phyloP scores from a whole-genome alignment of 1,140 invertebrate genomes.

The Oedothorax gibbosus region DNA sequence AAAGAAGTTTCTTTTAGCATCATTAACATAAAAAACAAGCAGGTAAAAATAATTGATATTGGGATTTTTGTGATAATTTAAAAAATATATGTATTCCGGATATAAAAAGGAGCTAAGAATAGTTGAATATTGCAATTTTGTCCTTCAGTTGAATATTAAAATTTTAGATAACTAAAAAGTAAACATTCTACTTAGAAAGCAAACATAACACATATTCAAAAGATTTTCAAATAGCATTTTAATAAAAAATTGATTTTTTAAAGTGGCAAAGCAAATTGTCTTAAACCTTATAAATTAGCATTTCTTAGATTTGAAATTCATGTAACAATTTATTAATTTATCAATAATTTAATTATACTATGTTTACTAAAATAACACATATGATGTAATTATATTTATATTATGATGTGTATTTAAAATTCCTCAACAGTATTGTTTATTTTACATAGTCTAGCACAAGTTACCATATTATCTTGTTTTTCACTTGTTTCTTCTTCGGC shows the following conservation, averaged over 20 bases:
- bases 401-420: too few relatives aligned
- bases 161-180: background rate
- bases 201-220: background rate
- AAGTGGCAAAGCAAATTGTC: background rate
- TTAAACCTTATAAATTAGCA: background rate
- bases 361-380: too few relatives aligned
- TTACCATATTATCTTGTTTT: slow-evolving; percentile 58
- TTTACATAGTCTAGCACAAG: background rate
- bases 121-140: too few relatives aligned
- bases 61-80: too few relatives aligned
- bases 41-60: background rate
- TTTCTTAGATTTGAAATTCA: background rate
- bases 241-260: slow-evolving; percentile 14
- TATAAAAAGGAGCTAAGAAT: background rate
- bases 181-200: background rate
- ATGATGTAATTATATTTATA: too few relatives aligned
- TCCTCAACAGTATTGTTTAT: too few relatives aligned
- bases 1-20: background rate
- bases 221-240: background rate
- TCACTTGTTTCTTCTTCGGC: slow-evolving; percentile 56
- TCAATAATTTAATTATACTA: too few relatives aligned
- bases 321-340: background rate
- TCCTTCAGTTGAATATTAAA: background rate
- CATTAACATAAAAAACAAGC: background rate
- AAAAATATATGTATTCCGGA: background rate